Conservation (phyloP, 2,888 invertebrate species). For the Clusia tigrina region DNA sequence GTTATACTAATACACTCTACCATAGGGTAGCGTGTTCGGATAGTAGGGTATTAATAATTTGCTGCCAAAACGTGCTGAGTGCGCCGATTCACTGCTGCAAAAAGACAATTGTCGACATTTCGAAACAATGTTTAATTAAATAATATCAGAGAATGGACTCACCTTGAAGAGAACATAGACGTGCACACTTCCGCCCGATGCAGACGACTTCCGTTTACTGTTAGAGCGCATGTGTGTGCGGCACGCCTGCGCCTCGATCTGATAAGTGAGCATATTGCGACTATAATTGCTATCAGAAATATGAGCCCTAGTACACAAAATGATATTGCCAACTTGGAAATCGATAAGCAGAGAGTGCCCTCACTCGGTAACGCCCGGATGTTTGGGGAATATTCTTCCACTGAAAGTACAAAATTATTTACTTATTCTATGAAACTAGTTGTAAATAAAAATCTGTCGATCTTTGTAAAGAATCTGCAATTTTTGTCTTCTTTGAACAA, state of each 20-base stretch:
- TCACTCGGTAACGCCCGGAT: slow-evolving; percentile 54
- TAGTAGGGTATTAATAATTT: slow-evolving; percentile 62
- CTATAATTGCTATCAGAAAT: slow-evolving; percentile 75
- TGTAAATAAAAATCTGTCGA: too few species aligned
- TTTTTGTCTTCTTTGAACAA: too few species aligned
- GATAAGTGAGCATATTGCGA: slow-evolving; percentile 74
- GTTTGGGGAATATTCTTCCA: slow-evolving; percentile 58
- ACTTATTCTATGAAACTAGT: not conserved
- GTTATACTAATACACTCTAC: slow-evolving; percentile 58
- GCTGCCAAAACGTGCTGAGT: slow-evolving; percentile 60
- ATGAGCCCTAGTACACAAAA: slow-evolving; percentile 77
- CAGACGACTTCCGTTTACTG: slow-evolving; percentile 48
- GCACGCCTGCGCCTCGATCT: slow-evolving; percentile 66
- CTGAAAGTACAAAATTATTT: slow-evolving; percentile 41
- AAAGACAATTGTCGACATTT: not conserved
- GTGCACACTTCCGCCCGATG: slow-evolving; percentile 56
- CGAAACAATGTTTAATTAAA: too few species aligned
- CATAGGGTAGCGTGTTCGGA: slow-evolving; percentile 60
- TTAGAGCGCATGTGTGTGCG: slow-evolving; percentile 32
- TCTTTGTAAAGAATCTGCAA: too few species aligned
- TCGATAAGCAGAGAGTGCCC: slow-evolving; percentile 73
- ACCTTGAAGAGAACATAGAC: slow-evolving; percentile 61
- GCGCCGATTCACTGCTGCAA: slow-evolving; percentile 61
- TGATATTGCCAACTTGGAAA: slow-evolving; percentile 78
- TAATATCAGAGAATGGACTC: slow-evolving; percentile 15